These are phyloP conservation scores for Rachycentron canadum DNA, from an alignment of 2,797 vertebrate genomes.

Conservation along the genomic window DNA sequence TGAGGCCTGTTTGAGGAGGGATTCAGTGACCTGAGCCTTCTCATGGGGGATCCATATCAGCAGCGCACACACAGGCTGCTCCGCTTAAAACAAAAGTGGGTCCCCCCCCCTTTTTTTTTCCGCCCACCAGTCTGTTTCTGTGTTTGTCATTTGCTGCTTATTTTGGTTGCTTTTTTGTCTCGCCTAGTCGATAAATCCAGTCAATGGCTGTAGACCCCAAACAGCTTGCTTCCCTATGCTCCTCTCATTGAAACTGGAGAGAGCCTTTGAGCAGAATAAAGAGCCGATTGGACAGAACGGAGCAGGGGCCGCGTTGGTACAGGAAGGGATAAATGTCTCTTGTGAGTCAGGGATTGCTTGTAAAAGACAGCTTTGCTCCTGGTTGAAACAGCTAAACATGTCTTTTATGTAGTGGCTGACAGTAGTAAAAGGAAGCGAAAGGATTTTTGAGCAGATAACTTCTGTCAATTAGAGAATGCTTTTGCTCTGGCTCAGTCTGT, in stretches of 20 bases:
- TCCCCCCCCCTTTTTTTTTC: conserved; percentile 19
- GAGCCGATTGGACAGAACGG: conserved; percentile 28
- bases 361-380: conserved; percentile 51
- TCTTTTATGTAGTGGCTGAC: conserved; percentile 27
- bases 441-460: conserved; percentile 43
- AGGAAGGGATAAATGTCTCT: conserved; percentile 49
- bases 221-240: conserved; percentile 35
- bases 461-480: conserved; percentile 46
- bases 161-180: conserved; percentile 56
- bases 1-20: conserved; percentile 60
- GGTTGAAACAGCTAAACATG: conserved; percentile 19
- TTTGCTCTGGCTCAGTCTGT: conserved; percentile 26
- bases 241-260: conserved; percentile 39
- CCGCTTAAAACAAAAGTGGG: conserved; percentile 33
- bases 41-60: conserved; percentile 78
- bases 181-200: conserved; percentile 58
- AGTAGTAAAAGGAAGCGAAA: conserved; percentile 13
- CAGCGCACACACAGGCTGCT: conserved; percentile 64
- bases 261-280: conserved; percentile 48
- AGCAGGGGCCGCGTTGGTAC: conserved; percentile 9
- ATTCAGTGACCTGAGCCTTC: conserved; percentile 70
- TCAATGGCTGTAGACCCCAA: conserved; percentile 47
- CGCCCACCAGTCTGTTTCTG: conserved; percentile 44
- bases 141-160: conserved; percentile 51
- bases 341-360: conserved; percentile 41